Conservation (phyloP, 2,888 invertebrate species). For the Pristionchus entomophagus region DNA sequence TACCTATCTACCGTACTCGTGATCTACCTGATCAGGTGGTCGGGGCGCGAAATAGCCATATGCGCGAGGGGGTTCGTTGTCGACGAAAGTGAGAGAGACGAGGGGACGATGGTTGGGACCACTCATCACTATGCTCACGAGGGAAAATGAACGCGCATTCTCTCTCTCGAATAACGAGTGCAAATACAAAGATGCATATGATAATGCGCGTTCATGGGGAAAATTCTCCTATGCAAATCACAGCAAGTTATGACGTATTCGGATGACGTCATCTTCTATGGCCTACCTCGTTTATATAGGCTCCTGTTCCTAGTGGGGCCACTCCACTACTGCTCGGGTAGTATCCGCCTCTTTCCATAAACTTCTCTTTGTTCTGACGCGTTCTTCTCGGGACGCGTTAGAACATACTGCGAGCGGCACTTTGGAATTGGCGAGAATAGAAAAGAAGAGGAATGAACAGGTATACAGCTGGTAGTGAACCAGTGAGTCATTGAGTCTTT, state of each 20-base stretch:
- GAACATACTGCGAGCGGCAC: neutral
- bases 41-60: slow-evolving; percentile 27
- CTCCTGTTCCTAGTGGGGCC: neutral
- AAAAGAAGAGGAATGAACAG: neutral
- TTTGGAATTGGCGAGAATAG: neutral
- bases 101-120: neutral
- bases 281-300: slow-evolving; percentile 5
- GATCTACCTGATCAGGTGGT: neutral
- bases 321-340: neutral
- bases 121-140: neutral
- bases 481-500: neutral
- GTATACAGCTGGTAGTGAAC: neutral
- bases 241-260: neutral
- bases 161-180: neutral
- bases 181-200: neutral
- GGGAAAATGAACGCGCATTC: neutral
- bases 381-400: neutral
- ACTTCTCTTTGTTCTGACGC: neutral
- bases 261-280: neutral
- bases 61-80: neutral
- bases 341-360: neutral
- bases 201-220: neutral
- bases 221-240: neutral
- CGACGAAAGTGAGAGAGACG: neutral
- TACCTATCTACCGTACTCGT: neutral